phyloP scores from a whole-genome alignment of 2,888 invertebrate genomes.

The Unio delphinus region DNA sequence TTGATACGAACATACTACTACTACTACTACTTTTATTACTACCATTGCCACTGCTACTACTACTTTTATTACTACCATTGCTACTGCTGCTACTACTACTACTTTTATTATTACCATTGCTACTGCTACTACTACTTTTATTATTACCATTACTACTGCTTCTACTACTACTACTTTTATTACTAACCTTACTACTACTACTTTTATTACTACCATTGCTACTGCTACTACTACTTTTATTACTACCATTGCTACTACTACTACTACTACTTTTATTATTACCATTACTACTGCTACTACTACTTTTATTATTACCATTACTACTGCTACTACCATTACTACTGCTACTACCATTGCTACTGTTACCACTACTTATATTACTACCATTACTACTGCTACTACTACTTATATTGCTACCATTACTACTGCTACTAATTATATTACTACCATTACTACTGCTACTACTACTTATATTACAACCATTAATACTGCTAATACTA shows the following conservation, averaged over 20 bases:
- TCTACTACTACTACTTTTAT: not conserved
- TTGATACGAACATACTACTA: too few relatives aligned
- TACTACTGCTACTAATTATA: constrained; percentile 12
- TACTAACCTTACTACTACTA: too few relatives aligned
- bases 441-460: constrained; percentile 9
- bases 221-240: constrained; percentile 5
- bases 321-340: constrained; percentile 4
- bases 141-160: constrained; percentile 1
- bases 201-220: not conserved
- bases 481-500: constrained; percentile 5
- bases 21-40: not conserved
- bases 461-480: constrained; percentile 6
- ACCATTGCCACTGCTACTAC: not conserved
- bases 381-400: constrained; percentile 13
- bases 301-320: not conserved
- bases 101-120: constrained; percentile 5
- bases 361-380: constrained; percentile 5
- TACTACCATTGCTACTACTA: constrained; percentile 2
- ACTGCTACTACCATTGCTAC: constrained; percentile 3
- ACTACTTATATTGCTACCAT: constrained; percentile 6
- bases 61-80: constrained; percentile 7
- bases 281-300: not conserved
- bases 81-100: constrained; percentile 7
- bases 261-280: constrained; percentile 4
- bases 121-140: constrained; percentile 33